phyloP scores from a whole-genome alignment of 2,888 invertebrate genomes.

The Drosophila vallismaia region DNA sequence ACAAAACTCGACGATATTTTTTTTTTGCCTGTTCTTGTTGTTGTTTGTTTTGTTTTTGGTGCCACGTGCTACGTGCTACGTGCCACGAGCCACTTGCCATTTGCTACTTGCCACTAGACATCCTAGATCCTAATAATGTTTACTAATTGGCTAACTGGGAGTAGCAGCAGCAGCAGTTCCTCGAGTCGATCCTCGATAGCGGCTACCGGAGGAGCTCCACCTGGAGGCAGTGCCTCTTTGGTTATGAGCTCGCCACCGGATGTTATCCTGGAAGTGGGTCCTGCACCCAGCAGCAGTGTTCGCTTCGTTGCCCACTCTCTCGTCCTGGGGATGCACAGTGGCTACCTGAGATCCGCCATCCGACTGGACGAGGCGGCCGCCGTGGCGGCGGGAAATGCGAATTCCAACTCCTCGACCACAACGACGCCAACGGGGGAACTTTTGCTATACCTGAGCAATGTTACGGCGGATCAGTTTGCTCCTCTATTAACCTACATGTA shows the following conservation, averaged over 20 bases:
- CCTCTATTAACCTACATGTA: slow-evolving; percentile 90
- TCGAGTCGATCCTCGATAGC: slow-evolving; percentile 23
- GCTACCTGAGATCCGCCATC: slow-evolving; percentile 89
- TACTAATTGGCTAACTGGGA: slow-evolving; percentile 84
- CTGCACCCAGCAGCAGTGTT: slow-evolving; percentile 85
- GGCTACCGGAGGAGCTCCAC: slow-evolving; percentile 5
- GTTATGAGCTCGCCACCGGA: slow-evolving; percentile 85
- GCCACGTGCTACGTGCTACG: slow-evolving; percentile 3
- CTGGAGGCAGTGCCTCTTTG: slow-evolving; percentile 30
- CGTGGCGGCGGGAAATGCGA: not conserved
- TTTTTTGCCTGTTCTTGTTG: not conserved
- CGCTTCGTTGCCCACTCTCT: slow-evolving; percentile 89
- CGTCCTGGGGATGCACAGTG: slow-evolving; percentile 88
- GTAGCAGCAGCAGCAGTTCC: slow-evolving; percentile 53
- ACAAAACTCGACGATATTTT: not conserved
- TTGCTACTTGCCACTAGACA: not conserved
- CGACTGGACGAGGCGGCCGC: slow-evolving; percentile 78
- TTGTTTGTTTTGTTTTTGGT: slow-evolving; percentile 15
- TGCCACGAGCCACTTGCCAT: not conserved
- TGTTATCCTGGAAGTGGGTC: slow-evolving; percentile 87
- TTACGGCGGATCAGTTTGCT: slow-evolving; percentile 87
- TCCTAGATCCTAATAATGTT: slow-evolving; percentile 72
- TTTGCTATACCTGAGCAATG: slow-evolving; percentile 85
- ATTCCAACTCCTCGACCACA: not conserved
- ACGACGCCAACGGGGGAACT: slow-evolving; percentile 54